Evolutionary conservation across 1,140 invertebrate species (phyloP), one percentile per base, ranked within the genome.

Genomic region (Ptiloglossa arizonensis): DNA sequence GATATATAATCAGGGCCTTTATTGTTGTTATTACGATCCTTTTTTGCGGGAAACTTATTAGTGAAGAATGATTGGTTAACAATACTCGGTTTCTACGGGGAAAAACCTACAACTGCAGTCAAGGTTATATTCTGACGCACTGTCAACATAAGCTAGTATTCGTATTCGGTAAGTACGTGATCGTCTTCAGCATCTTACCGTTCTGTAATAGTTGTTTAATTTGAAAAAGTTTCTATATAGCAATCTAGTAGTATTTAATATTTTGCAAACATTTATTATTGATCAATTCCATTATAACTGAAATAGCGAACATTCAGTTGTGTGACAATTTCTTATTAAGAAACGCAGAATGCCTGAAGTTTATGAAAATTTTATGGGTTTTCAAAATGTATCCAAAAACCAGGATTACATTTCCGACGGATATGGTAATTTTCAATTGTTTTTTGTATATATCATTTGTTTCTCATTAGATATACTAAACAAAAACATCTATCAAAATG

Each of bases 101-200:
- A 85, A 88, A 78, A 88, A 81, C 86, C 87, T 67, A 22, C n/a
- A n/a, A 38, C n/a, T 46, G 8, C 44, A 54, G 41, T 82, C 82
- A 87, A 88, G 83, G 84, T 84, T 87, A 82, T 60, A 44, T 54
- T 22, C n/a, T 77, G 35, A 74, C 67, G 72, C 44, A 72, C 24
- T 50, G 27, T 44, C 24, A 57, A 64, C 57, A 56, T 73, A 54
- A 54, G 46, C 57, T 54, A 50, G 41, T 78, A 50, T 41, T 17
- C 8, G 38, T 62, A 22, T 71, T 79, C 50, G 56, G 44, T 62
- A 57, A 78, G 70, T 86, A 64, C 17, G 9, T 4, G 11, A 48
- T 1, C 8, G 5, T 56, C 1, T n/a, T 15, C 8, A 29, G 35
- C 46, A 17, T 2, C 4, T 19, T 27, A 54, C 0, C 1, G 6